Base-by-base conservation (phyloP, 2,888 invertebrate genomes). In the Xylota sylvarum region DNA sequence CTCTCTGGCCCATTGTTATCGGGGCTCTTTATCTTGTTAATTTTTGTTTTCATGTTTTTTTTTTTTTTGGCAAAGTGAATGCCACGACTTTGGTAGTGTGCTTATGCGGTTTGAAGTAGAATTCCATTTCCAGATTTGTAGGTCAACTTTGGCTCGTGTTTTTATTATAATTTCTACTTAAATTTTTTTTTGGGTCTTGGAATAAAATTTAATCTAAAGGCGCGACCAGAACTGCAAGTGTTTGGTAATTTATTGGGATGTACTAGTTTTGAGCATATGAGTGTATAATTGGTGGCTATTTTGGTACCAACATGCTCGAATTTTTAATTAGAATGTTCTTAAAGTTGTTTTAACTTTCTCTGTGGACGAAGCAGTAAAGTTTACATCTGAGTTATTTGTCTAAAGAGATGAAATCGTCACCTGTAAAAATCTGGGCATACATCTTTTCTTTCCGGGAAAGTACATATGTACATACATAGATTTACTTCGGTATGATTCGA, bases 101-200 rank as follows among this genome's bases (percentile, higher is more conserved):
- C 12, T n/a, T n/a, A n/a, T n/a, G n/a, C n/a, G n/a, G n/a, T 37
- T 58, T 43, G 32, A 17, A 48, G 69, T 52, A 17, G 52, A 12
- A 37, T 60, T 67, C 17, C 46, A 40, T 60, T 83, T 60, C 14
- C 2, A 37, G 50, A 73, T 67, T 78, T 83, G 67, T 83, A 50
- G 83, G 83, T 83, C 83, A 77, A 27, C 40, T 65, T 77, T 77
- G 50, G 50, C 65, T 73, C 73, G 78, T 70, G 70, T 23, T 70
- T 70, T 23, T 37, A 5, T 40, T 37, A 10, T 27, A 58, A 46
- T 43, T 58, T 48, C 27, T 14, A 27, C 14, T 55, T 55, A 0
- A n/a, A 6, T 2, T 14, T 46, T 37, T 12, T 40, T 50, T 73
- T 46, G 32, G 12, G n/a, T 23, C 14, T 19, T 58, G 9, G 48